Conservation (phyloP, 2,888 invertebrate genomes). For the Apamea sordens region DNA sequence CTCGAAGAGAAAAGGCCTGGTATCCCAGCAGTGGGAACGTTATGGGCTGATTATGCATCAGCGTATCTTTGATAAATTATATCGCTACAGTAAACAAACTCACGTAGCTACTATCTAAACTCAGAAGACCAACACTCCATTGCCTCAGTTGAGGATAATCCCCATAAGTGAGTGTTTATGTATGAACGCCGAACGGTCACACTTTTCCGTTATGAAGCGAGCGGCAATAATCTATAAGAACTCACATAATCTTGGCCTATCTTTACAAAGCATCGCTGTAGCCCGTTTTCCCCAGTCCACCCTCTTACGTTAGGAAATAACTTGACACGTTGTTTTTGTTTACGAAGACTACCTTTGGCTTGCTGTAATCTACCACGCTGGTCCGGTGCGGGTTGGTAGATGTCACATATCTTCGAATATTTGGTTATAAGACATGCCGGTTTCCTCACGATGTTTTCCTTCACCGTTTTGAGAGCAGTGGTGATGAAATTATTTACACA, state of each 20-base stretch:
- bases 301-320: slow-evolving; percentile 48
- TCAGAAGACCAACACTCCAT: slow-evolving; percentile 20
- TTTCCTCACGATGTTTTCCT: background rate
- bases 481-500: background rate
- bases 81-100: background rate
- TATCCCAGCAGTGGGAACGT: too few relatives aligned
- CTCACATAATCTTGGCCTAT: slow-evolving; percentile 58
- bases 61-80: background rate
- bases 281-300: slow-evolving; percentile 48
- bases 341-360: background rate
- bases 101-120: background rate
- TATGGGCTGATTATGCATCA: background rate
- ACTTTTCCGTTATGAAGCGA: slow-evolving; percentile 56
- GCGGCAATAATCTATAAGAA: slow-evolving; percentile 59
- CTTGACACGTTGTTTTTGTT: slow-evolving; percentile 39
- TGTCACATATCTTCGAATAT: background rate
- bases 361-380: background rate
- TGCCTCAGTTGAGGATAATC: slow-evolving; percentile 43
- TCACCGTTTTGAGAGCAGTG: background rate
- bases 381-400: background rate
- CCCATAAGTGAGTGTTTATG: slow-evolving; percentile 55
- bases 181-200: slow-evolving; percentile 56
- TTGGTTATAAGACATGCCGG: background rate
- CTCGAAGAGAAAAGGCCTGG: too few relatives aligned
- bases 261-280: slow-evolving; percentile 45